Conservation (phyloP, 2,113 vertebrate species). For the Mormyrus lacerda region DNA sequence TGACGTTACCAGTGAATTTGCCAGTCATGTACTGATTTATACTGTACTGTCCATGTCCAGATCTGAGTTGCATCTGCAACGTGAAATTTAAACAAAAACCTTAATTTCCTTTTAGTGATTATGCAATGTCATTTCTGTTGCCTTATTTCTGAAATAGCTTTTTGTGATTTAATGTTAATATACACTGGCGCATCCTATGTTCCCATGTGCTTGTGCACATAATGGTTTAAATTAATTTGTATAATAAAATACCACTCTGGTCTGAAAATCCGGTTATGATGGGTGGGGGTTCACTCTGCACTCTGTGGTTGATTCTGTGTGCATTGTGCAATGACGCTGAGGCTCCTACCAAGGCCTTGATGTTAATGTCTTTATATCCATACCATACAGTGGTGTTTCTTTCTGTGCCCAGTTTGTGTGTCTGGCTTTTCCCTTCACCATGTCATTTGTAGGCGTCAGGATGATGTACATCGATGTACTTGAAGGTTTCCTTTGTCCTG, state of each 20-base stretch:
- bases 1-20: conserved; percentile 43
- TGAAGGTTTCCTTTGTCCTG: conserved; percentile 8
- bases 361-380: background rate
- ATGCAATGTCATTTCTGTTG: conserved; percentile 33
- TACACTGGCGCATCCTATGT: background rate
- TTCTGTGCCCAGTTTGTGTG: conserved; percentile 5
- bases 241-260: conserved; percentile 19
- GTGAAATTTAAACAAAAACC: conserved; percentile 16
- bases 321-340: background rate
- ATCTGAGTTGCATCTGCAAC: conserved; percentile 5
- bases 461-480: background rate
- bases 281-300: background rate
- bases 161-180: conserved; percentile 11
- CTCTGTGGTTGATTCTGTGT: background rate
- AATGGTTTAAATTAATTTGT: conserved; percentile 5
- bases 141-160: conserved; percentile 25
- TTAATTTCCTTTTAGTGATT: conserved; percentile 27
- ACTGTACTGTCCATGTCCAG: conserved; percentile 45
- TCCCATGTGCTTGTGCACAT: background rate
- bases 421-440: background rate
- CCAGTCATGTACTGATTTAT: conserved; percentile 38
- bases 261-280: conserved; percentile 2
- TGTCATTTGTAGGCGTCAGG: background rate
- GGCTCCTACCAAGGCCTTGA: conserved; percentile 27
- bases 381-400: background rate